phyloP scores from a whole-genome alignment of 1,140 invertebrate genomes.

The Leptinotarsa texana region DNA sequence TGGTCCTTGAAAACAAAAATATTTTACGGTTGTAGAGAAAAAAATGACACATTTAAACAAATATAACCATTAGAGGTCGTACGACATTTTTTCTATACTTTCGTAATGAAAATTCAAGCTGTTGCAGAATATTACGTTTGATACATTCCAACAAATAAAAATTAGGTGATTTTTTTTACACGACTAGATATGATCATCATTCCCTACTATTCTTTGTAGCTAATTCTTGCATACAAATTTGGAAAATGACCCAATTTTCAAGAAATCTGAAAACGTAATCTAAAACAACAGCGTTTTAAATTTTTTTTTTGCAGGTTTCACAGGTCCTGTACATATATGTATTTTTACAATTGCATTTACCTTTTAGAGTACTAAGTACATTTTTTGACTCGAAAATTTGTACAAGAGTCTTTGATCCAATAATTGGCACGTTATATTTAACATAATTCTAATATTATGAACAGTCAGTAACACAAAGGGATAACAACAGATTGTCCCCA shows the following conservation, averaged over 20 bases:
- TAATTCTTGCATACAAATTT: too few species aligned
- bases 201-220: too few species aligned
- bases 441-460: conserved; percentile 31
- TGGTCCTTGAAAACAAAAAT: not conserved
- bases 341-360: too few species aligned
- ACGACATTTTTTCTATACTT: not conserved
- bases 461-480: conserved; percentile 43
- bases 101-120: not conserved
- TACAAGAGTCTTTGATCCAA: conserved; percentile 37
- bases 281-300: too few species aligned
- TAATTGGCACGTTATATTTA: conserved; percentile 39
- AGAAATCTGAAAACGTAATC: too few species aligned
- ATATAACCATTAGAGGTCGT: not conserved
- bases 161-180: too few species aligned
- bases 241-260: too few species aligned
- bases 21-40: not conserved
- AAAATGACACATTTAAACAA: not conserved
- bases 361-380: conserved; percentile 4
- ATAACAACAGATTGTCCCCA: conserved; percentile 52
- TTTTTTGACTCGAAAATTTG: conserved; percentile 31
- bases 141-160: too few species aligned
- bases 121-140: not conserved
- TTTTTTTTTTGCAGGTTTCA: too few species aligned
- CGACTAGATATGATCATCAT: too few species aligned
- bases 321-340: too few species aligned